These are phyloP conservation scores for Pseudochaenichthys georgianus DNA, from an alignment of 2,797 vertebrate species.

Conservation along the genomic window DNA sequence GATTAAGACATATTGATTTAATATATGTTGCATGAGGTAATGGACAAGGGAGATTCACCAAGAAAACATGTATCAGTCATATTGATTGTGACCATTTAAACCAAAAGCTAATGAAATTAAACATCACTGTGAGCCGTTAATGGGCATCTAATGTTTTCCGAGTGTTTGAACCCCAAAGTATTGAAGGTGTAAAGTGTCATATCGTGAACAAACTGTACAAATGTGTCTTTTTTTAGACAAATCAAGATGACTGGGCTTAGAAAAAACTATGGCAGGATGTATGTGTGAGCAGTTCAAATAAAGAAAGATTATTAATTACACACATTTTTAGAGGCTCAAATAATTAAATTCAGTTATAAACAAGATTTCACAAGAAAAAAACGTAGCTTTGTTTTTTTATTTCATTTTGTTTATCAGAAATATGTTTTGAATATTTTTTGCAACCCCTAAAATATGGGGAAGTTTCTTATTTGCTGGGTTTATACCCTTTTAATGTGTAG, in stretches of 20 bases:
- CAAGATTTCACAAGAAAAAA: neutral
- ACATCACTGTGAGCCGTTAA: neutral
- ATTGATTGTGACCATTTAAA: neutral
- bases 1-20: constrained; percentile 31
- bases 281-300: constrained; percentile 4
- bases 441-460: neutral
- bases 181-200: neutral
- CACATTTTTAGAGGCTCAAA: neutral
- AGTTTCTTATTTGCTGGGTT: neutral
- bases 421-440: constrained; percentile 2
- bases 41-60: neutral
- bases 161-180: neutral
- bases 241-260: neutral
- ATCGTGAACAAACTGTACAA: neutral
- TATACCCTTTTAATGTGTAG: constrained; percentile 7
- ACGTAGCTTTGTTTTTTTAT: no score
- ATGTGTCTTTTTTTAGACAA: neutral
- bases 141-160: neutral
- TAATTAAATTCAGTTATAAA: neutral
- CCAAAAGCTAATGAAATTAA: constrained; percentile 1
- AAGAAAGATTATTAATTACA: neutral
- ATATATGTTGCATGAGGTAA: constrained; percentile 24
- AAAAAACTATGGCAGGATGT: constrained; percentile 7
- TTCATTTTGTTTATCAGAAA: neutral
- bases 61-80: neutral